phyloP scores from a whole-genome alignment of 1,140 invertebrate genomes.

The Neoseiulus cucumeris region DNA sequence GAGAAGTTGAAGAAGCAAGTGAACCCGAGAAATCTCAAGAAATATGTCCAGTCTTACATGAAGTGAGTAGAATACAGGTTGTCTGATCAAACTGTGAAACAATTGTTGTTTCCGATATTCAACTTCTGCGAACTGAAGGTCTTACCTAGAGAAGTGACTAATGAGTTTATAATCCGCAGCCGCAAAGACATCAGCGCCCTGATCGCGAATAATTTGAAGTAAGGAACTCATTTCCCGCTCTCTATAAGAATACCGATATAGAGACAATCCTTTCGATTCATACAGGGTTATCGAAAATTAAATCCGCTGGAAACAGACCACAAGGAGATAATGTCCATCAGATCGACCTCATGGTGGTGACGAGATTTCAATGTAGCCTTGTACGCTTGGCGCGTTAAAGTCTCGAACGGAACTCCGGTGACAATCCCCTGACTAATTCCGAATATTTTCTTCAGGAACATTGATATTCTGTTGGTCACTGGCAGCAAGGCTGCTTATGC shows the following conservation, averaged over 20 bases:
- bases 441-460: constrained; percentile 44
- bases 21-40: constrained; percentile 61
- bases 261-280: too few relatives aligned
- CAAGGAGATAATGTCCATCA: neutral
- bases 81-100: neutral
- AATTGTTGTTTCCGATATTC: neutral
- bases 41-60: constrained; percentile 59
- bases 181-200: constrained; percentile 22
- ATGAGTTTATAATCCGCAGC: too few relatives aligned
- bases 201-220: constrained; percentile 20
- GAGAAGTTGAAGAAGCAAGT: constrained; percentile 50
- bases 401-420: too few relatives aligned
- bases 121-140: neutral
- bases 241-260: too few relatives aligned
- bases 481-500: constrained; percentile 58
- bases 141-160: too few relatives aligned
- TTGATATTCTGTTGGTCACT: constrained; percentile 57
- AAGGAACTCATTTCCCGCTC: too few relatives aligned
- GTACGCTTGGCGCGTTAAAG: too few relatives aligned
- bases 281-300: too few relatives aligned
- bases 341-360: too few relatives aligned
- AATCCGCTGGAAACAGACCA: too few relatives aligned
- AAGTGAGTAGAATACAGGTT: constrained; percentile 37
- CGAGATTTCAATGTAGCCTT: too few relatives aligned
- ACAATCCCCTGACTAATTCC: too few relatives aligned